phyloP scores from a whole-genome alignment of 2,113 vertebrate species.

The Hemichromis elongatus region DNA sequence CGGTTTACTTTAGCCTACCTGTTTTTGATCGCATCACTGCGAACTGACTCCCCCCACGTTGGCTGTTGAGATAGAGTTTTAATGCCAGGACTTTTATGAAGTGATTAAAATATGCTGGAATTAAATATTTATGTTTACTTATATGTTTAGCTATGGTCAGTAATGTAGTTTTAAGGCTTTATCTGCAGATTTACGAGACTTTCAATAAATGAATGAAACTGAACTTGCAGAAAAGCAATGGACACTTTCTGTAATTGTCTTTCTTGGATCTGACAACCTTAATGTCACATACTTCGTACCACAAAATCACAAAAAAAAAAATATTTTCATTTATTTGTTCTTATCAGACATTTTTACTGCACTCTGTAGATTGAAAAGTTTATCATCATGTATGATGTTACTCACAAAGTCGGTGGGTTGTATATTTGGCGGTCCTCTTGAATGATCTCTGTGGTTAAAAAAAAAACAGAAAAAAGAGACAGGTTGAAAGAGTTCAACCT shows the following conservation, averaged over 20 bases:
- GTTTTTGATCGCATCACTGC: conserved; percentile 47
- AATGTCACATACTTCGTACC: not conserved
- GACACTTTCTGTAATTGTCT: not conserved
- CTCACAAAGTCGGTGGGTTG: conserved; percentile 50
- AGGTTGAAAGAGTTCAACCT: not conserved
- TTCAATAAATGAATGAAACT: not conserved
- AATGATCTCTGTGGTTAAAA: conserved; percentile 30
- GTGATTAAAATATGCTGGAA: not conserved
- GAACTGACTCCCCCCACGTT: conserved; percentile 52
- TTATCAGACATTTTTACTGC: not conserved
- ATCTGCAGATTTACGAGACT: not conserved
- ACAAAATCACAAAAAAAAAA: not conserved
- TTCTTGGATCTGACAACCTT: not conserved
- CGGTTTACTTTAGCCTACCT: conserved; percentile 8
- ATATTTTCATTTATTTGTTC: not conserved
- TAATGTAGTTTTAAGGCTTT: not conserved
- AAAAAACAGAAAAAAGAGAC: not conserved
- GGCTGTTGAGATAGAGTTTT: conserved; percentile 15
- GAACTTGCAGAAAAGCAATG: accelerated
- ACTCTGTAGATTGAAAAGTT: not conserved
- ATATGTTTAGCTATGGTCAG: not conserved
- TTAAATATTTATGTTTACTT: not conserved
- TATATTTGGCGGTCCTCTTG: conserved; percentile 40
- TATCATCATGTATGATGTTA: not conserved
- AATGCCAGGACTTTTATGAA: not conserved